Evolutionary conservation across 2,797 vertebrate genomes (phyloP).

Genomic region (Leptodactylus fallax): DNA sequence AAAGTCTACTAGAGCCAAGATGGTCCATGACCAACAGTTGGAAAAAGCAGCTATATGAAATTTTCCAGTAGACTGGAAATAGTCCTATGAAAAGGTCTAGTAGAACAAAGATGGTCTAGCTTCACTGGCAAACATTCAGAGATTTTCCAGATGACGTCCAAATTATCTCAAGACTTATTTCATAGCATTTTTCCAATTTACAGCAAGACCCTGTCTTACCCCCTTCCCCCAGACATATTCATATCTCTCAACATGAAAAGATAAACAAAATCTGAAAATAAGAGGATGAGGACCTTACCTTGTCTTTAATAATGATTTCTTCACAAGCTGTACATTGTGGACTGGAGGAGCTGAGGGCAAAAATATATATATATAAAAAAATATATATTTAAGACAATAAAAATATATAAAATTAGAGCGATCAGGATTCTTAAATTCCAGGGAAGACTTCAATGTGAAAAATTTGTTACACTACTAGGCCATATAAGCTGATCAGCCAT

Average conservation of each 20-base stretch:
- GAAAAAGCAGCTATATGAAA: not conserved
- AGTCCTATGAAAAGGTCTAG: not conserved
- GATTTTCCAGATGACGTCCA: not conserved
- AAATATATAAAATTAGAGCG: no score
- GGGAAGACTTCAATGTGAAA: not conserved
- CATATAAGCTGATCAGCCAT: not conserved
- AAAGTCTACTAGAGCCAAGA: not conserved
- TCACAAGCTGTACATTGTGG: slow-evolving; percentile 81
- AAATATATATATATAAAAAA: not conserved
- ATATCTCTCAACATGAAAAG: not conserved
- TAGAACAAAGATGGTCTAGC: not conserved
- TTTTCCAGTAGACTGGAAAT: not conserved
- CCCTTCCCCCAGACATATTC: not conserved
- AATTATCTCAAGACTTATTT: not conserved
- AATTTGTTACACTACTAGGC: not conserved
- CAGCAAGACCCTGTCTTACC: not conserved
- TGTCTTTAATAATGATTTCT: slow-evolving; percentile 80
- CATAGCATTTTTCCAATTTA: not conserved
- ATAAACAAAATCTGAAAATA: not conserved
- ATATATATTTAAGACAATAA: not conserved
- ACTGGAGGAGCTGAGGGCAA: slow-evolving; percentile 72
- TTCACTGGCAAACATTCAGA: not conserved
- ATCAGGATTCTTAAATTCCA: not conserved
- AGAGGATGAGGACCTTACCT: slow-evolving; percentile 71
- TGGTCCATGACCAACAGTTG: not conserved